Base-by-base conservation (phyloP, 2,797 vertebrate species). In the Erithacus rubecula region DNA sequence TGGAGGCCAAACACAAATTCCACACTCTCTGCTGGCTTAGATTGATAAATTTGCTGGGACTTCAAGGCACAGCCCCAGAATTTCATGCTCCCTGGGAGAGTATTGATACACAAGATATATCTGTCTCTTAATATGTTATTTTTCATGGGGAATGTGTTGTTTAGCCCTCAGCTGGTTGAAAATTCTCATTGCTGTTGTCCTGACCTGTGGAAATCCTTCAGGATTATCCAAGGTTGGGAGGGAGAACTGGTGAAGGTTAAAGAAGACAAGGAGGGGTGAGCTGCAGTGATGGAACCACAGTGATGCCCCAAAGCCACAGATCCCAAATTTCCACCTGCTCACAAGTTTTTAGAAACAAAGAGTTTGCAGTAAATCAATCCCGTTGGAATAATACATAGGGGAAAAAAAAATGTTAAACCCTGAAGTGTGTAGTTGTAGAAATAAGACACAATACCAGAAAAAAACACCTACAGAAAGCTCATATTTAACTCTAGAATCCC, bases 241-340 rank as follows among this genome's bases (percentile, higher is more conserved):
- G 44, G 13, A 63, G 46, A 43, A 15, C 1, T 26, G 59, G 27
- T 5, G 9, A 62, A 32, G 1, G 1, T 2, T 51, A 15, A 47
- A 44, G 9, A 32, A 10, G 0, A 6, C 32, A 3, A 29, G 12
- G 29, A 14, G 43, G 32, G 27, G 37, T 2, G 60, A 51, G 14
- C 7, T 55, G 46, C 11, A 62, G 22, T 1, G 9, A n/a, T 12
- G 6, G 4, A 68, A 36, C 1, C 3, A 10, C 0, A 0, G 4
- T 0, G 0, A 10, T 10, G 15, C 15, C 29, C 32, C 39, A 36
- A n/a, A 81, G 34, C 12, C 30, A 36, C 16, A 32, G 64, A 11
- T 8, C 24, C 22, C 70, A 12, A 11, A n/a, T 5, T 39, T 29
- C 26, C 52, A 11, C 2, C 62, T 39, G 70, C 53, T 79, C 22